Percentiles rank a stretch among this genome's conserved stretches.
phyloP scores from a whole-genome alignment of 1,140 invertebrate genomes.

The Tyrophagus putrescentiae region DNA sequence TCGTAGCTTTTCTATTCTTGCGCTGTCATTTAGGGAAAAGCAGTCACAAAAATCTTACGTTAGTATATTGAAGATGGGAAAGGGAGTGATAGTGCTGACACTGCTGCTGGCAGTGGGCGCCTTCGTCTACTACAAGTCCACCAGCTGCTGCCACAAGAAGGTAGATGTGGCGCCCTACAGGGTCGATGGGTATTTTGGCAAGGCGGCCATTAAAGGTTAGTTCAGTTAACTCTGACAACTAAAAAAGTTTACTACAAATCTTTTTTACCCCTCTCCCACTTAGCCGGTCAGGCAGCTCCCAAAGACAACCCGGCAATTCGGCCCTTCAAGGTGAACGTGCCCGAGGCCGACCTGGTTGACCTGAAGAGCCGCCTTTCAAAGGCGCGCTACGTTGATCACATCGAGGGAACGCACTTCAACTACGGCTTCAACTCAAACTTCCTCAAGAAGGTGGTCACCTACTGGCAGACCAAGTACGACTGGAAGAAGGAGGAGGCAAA shows the following conservation, averaged over 20 bases:
- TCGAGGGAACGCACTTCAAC: slow-evolving; percentile 49
- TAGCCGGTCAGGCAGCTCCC: slow-evolving; percentile 10
- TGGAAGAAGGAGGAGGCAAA: slow-evolving; percentile 49
- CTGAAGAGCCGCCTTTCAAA: slow-evolving; percentile 20
- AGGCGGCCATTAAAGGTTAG: slow-evolving; percentile 6
- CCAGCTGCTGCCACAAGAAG: not conserved
- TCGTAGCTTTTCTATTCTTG: too few species aligned
- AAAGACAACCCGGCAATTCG: slow-evolving; percentile 17
- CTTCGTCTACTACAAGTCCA: not conserved
- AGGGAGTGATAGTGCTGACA: too few species aligned
- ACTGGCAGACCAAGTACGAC: slow-evolving; percentile 56
- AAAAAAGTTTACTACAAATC: not conserved
- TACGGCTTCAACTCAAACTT: slow-evolving; percentile 60
- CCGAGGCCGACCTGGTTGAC: slow-evolving; percentile 21
- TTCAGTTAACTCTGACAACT: not conserved
- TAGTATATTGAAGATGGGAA: too few species aligned
- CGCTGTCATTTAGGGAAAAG: too few species aligned
- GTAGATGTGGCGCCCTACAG: not conserved
- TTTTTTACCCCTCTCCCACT: not conserved
- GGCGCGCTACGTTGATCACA: slow-evolving; percentile 31
- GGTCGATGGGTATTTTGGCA: not conserved
- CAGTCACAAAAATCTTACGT: too few species aligned
- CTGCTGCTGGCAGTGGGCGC: not conserved
- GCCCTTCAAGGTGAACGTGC: slow-evolving; percentile 21
- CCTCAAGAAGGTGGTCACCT: slow-evolving; percentile 51